These are phyloP conservation scores for Caranx ignobilis DNA, from an alignment of 2,113 vertebrate genomes.

Conservation along the genomic window DNA sequence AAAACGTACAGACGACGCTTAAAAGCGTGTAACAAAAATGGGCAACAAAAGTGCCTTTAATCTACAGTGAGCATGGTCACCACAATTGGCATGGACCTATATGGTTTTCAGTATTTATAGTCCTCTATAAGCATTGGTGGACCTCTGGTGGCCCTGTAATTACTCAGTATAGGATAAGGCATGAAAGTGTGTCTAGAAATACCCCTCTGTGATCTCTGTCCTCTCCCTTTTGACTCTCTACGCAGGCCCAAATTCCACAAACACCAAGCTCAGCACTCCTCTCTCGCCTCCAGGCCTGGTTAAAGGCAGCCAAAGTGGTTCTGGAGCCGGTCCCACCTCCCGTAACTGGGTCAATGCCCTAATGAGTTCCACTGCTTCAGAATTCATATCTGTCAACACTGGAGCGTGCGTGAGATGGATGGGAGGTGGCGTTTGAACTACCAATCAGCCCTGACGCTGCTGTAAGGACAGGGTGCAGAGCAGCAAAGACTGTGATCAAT, in stretches of 20 bases:
- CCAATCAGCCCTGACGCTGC: slow-evolving; percentile 28
- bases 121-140: slow-evolving; percentile 54
- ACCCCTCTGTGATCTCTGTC: slow-evolving; percentile 73
- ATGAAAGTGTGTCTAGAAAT: slow-evolving; percentile 71
- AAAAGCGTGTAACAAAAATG: slow-evolving; percentile 50
- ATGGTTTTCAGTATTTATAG: slow-evolving; percentile 73
- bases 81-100: slow-evolving; percentile 67
- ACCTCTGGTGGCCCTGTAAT: slow-evolving; percentile 77
- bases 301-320: slow-evolving; percentile 44
- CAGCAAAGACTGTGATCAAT: slow-evolving; percentile 13
- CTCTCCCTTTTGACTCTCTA: slow-evolving; percentile 38
- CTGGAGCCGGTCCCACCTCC: slow-evolving; percentile 39
- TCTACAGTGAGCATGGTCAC: slow-evolving; percentile 58
- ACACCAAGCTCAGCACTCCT: slow-evolving; percentile 43
- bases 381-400: slow-evolving; percentile 48
- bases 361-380: slow-evolving; percentile 41
- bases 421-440: slow-evolving; percentile 28
- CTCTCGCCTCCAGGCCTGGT: slow-evolving; percentile 27
- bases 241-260: slow-evolving; percentile 44
- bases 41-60: slow-evolving; percentile 59
- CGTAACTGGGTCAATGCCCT: slow-evolving; percentile 50
- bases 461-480: slow-evolving; percentile 20
- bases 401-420: slow-evolving; percentile 16
- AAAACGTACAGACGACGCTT: slow-evolving; percentile 26
- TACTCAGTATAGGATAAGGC: slow-evolving; percentile 76